Percentiles rank a stretch among this genome's conserved stretches.
phyloP scores from a whole-genome alignment of 2,113 vertebrate genomes.

The Sitta europaea region DNA sequence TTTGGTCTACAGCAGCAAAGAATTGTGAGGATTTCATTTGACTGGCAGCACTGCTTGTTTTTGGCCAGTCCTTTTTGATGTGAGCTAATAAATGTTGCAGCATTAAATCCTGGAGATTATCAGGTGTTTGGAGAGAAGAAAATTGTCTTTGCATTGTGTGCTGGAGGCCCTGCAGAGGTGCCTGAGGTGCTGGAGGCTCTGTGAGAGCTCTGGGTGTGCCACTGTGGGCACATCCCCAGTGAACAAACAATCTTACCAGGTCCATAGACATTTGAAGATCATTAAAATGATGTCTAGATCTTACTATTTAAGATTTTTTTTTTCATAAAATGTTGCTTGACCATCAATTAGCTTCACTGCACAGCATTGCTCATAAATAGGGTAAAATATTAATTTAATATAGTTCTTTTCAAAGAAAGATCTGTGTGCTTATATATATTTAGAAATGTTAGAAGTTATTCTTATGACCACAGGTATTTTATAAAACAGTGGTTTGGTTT shows the following conservation, averaged over 20 bases:
- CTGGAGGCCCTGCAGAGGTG: background rate
- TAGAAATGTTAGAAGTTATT: background rate
- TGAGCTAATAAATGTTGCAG: background rate
- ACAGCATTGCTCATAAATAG: background rate
- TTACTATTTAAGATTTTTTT: background rate
- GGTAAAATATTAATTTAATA: background rate
- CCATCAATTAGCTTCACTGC: background rate
- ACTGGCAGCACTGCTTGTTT: background rate
- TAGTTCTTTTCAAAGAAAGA: background rate
- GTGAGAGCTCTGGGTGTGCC: background rate
- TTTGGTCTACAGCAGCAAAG: background rate
- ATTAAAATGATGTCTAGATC: background rate
- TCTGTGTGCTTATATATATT: background rate
- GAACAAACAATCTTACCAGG: background rate
- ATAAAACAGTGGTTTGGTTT: background rate
- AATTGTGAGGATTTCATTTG: background rate
- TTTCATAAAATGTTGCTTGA: background rate
- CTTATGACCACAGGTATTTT: background rate
- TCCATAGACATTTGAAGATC: background rate
- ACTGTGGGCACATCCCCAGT: fast-evolving
- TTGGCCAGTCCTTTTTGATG: constrained; percentile 17
- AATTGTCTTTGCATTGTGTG: background rate
- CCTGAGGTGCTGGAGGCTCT: background rate
- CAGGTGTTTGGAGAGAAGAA: background rate
- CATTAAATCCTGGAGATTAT: background rate